Evolutionary conservation across 2,888 invertebrate genomes (phyloP).

Genomic region (Drosophila sordidapex): DNA sequence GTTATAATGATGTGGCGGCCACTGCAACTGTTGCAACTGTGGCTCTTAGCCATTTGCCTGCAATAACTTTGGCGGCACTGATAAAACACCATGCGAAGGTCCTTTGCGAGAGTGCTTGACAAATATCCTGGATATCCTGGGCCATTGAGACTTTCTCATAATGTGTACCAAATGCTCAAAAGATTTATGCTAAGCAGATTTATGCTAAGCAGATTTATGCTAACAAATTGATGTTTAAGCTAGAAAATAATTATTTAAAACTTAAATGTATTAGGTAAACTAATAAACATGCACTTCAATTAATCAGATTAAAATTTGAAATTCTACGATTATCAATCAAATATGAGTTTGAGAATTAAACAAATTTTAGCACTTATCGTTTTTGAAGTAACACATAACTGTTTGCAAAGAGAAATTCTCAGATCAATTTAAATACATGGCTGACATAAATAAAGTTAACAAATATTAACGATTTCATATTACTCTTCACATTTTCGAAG

Average conservation of each 20-base stretch:
- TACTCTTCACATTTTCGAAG: not conserved
- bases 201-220: not conserved
- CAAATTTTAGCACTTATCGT: not conserved
- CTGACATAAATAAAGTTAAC: not conserved
- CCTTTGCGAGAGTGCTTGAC: not conserved
- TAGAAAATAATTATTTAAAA: not conserved
- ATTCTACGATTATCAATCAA: too few relatives aligned
- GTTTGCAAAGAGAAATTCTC: not conserved
- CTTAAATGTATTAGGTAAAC: too few relatives aligned
- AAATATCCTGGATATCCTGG: conserved; percentile 12
- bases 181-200: not conserved
- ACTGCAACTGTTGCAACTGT: conserved; percentile 28
- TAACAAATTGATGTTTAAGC: not conserved
- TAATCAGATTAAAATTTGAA: not conserved
- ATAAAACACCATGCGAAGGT: conserved; percentile 39
- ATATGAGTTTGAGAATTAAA: not conserved
- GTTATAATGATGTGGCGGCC: conserved; percentile 56
- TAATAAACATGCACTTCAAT: not conserved
- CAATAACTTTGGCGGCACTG: conserved; percentile 45
- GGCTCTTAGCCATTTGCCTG: conserved; percentile 38
- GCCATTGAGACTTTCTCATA: not conserved
- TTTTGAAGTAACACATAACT: not conserved
- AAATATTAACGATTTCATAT: not conserved
- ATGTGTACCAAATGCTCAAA: not conserved
- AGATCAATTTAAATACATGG: not conserved